Conservation (phyloP, 2,113 vertebrate species). For the Danionella cerebrum region DNA sequence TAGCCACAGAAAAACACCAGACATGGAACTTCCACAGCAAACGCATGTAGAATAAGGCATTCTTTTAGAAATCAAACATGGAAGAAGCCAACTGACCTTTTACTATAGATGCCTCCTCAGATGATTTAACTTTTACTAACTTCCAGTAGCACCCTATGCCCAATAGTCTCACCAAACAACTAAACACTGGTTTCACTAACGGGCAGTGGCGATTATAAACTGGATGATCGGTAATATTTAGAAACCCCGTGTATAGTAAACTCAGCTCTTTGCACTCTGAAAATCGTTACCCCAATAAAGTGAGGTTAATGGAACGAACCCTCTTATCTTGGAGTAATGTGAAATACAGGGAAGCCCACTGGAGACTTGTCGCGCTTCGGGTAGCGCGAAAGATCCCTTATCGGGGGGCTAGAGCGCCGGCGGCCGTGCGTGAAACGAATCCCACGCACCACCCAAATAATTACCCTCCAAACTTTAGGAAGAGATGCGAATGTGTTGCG, state of each 20-base stretch:
- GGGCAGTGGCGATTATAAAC: too few species aligned
- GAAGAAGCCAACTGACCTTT: background rate
- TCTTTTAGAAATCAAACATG: background rate
- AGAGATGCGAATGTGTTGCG: background rate
- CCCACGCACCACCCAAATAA: background rate
- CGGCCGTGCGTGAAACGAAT: background rate
- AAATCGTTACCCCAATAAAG: too few species aligned
- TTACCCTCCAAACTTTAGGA: background rate
- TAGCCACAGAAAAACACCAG: background rate
- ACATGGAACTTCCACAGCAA: background rate
- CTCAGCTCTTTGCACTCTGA: too few species aligned
- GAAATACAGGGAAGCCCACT: background rate
- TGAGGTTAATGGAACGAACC: too few species aligned
- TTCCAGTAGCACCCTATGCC: too few species aligned
- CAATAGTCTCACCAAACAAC: too few species aligned
- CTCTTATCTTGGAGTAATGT: background rate
- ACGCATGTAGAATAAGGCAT: background rate
- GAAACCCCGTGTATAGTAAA: too few species aligned
- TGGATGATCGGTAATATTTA: too few species aligned
- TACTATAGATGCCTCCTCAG: background rate
- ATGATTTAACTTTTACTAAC: too few species aligned
- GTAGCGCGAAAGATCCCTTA: constrained; percentile 37
- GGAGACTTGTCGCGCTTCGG: constrained; percentile 28
- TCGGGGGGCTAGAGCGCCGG: constrained; percentile 52
- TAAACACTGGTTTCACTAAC: too few species aligned